Evolutionary conservation across 2,888 invertebrate genomes (phyloP).

Genomic region (Blera fallax): DNA sequence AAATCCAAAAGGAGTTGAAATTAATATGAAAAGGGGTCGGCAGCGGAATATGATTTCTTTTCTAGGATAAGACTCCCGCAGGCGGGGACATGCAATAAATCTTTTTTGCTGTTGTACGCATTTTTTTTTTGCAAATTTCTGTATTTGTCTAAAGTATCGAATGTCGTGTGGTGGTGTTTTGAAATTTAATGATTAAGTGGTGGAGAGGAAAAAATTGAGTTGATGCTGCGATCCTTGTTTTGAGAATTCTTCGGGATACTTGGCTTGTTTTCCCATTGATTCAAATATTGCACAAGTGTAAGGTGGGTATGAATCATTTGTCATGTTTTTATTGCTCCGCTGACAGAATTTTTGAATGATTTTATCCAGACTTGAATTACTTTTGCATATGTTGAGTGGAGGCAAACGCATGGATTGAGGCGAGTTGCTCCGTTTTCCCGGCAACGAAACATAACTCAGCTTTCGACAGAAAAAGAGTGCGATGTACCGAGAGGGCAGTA

Average conservation of each 20-base stretch:
- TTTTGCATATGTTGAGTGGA: neutral
- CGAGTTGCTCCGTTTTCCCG: neutral
- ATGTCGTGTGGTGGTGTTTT: slow-evolving; percentile 3
- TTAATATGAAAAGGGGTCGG: slow-evolving; percentile 57
- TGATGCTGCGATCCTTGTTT: slow-evolving; percentile 16
- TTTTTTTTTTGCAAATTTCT: slow-evolving; percentile 32
- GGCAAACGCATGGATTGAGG: neutral
- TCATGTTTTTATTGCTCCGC: slow-evolving; percentile 33
- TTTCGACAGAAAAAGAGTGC: no score
- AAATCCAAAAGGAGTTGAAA: slow-evolving; percentile 55
- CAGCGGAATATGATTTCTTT: slow-evolving; percentile 46
- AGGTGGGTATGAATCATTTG: slow-evolving; percentile 19
- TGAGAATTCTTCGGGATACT: slow-evolving; percentile 26
- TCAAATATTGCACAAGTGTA: neutral
- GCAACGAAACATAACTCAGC: no score
- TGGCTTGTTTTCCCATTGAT: neutral
- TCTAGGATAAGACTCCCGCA: slow-evolving; percentile 8
- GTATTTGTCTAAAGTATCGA: slow-evolving; percentile 3
- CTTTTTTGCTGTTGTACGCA: slow-evolving; percentile 52
- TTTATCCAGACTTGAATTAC: neutral
- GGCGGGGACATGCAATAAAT: slow-evolving; percentile 31
- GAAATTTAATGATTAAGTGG: slow-evolving; percentile 6
- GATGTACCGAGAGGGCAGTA: no score
- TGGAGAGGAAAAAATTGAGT: slow-evolving; percentile 2
- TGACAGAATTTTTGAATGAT: slow-evolving; percentile 22